phyloP scores from a whole-genome alignment of 2,113 vertebrate species.

The Thalassarche chlororhynchos region DNA sequence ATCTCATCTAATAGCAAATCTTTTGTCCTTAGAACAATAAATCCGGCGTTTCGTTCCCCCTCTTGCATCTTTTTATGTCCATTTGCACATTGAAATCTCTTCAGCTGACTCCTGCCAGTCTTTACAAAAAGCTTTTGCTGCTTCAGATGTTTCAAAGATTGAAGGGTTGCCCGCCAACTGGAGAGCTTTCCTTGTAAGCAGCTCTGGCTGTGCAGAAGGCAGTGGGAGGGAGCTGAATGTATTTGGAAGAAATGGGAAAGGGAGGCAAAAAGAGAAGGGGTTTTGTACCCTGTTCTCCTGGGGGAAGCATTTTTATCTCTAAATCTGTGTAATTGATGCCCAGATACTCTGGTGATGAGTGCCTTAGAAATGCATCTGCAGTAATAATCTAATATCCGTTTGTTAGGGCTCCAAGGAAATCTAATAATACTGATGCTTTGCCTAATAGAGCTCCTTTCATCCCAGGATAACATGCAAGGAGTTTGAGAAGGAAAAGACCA shows the following conservation, averaged over 20 bases:
- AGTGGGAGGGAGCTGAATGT: neutral
- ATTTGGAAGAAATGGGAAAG: neutral
- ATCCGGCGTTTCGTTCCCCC: neutral
- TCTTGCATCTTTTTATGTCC: constrained; percentile 59
- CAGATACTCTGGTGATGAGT: constrained; percentile 61
- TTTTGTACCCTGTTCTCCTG: constrained; percentile 29
- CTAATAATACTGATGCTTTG: constrained; percentile 65
- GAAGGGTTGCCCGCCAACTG: constrained; percentile 19
- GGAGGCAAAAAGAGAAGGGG: neutral
- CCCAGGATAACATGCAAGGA: constrained; percentile 61
- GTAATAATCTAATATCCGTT: constrained; percentile 72
- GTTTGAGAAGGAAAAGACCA: constrained; percentile 48
- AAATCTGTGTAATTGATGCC: constrained; percentile 69
- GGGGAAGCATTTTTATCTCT: constrained; percentile 46
- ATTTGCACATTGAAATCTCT: constrained; percentile 69
- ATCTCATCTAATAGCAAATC: neutral
- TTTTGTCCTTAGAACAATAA: constrained; percentile 44
- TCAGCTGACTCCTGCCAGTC: constrained; percentile 51
- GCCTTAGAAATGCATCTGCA: constrained; percentile 65
- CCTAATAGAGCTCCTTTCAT: constrained; percentile 73
- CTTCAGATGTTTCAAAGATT: constrained; percentile 55
- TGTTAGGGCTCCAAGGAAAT: constrained; percentile 72
- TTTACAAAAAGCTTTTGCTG: constrained; percentile 52
- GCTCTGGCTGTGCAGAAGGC: neutral
- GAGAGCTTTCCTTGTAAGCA: constrained; percentile 34